Conservation (phyloP, 2,888 invertebrate species). For the Anoplius nigerrimus region DNA sequence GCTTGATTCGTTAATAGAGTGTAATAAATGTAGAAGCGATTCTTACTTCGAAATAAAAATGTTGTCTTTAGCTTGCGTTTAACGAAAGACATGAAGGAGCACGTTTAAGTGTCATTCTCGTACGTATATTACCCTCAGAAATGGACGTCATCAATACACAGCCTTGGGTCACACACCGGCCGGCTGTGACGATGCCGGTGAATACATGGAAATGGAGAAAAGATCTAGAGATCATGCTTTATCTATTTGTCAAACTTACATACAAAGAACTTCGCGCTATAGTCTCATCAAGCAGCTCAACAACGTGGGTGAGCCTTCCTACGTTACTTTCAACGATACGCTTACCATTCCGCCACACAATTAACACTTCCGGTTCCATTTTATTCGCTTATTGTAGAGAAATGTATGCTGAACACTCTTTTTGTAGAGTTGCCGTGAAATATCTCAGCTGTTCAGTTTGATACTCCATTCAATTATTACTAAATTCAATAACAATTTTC, state of each 20-base stretch:
- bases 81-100: background rate
- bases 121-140: constrained; percentile 49
- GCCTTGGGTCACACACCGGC: constrained; percentile 78
- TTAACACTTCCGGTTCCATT: background rate
- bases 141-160: constrained; percentile 81
- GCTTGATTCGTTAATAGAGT: no score
- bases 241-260: constrained; percentile 81
- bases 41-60: no score
- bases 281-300: constrained; percentile 87
- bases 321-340: no score
- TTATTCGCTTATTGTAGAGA: no score
- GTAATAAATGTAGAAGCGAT: no score
- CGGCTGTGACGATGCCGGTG: constrained; percentile 77
- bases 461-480: no score
- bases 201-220: constrained; percentile 81
- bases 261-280: constrained; percentile 82
- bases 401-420: no score
- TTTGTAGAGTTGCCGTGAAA: no score
- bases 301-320: constrained; percentile 79
- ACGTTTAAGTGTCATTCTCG: constrained; percentile 7
- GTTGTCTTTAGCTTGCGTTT: no score
- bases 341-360: background rate
- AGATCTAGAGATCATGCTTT: constrained; percentile 82
- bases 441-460: no score
- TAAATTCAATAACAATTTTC: no score